Evolutionary conservation across 2,113 vertebrate genomes (phyloP), one percentile per base, ranked within the genome.

Genomic region (Corythoichthys haematopterus): DNA sequence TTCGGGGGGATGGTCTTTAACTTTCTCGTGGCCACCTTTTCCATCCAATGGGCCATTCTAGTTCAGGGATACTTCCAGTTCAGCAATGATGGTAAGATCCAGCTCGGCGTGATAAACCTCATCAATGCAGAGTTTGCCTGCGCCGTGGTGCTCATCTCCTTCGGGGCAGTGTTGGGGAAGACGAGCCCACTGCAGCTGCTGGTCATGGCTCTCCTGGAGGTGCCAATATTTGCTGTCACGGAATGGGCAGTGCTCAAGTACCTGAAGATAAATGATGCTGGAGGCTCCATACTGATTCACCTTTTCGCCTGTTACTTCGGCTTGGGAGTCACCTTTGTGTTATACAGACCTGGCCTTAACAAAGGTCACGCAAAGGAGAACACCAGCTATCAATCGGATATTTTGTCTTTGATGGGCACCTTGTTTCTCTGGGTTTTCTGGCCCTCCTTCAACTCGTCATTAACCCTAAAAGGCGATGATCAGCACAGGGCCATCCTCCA

Each of bases 341-440:
- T 95, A 7, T 93, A 94, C 33, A 82, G 91, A 48, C 84, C 89
- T 0, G 4, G 3, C 0, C 63, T 81, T 20, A 80, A 45, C 4
- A 65, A 78, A 0, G 77, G 71, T 13, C 89, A 93, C 28, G 66
- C 87, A 28, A 94, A 94, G 66, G 90, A 92, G 45, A 79, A 4
- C 13, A 90, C 90, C 3, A 92, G 90, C 57, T 84, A 89, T 59
- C 75, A 80, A 33, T 94, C 94, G 0, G 92, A 95, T 74, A 75
- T 94, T 50, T 64, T 91, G 20, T 90, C 94, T 15, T 66, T 93
- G 11, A 75, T 93, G 68, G 94, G 94, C 5, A 92, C 82, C 0
- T 82, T 94, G 77, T 91, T 94, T 73, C 93, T 95, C 15, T 95
- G 94, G 93, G 92, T 95, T 38, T 95, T 94, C 78, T 94, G 93